Base-by-base conservation (phyloP, 2,888 invertebrate species). In the Tachina lurida region DNA sequence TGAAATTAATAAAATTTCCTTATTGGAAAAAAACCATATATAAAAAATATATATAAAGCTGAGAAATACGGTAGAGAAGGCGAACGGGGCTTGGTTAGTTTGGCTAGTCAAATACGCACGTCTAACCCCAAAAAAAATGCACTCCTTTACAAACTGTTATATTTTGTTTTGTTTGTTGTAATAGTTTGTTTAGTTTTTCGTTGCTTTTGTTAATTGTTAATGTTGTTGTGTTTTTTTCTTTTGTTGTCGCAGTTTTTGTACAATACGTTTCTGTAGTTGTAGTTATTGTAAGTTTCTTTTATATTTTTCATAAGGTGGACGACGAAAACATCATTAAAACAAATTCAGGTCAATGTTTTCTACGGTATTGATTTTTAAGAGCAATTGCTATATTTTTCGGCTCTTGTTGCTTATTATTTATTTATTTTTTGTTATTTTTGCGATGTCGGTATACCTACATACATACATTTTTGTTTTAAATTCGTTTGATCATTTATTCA, bases 301-400 rank as follows among this genome's bases (percentile, higher is more conserved):
- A 60, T 60, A 65, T 78, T 80, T 77, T 82, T 71, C 75, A 82
- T 75, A 79, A 86, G 78, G 85, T 86, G 82, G 82, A 31, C 31
- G 82, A 31, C 31, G 31, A 82, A 86, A 86, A 75, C 78, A 62
- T 70, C 73, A 75, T 82, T 85, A 75, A 77, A 82, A 78, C 60
- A 71, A 84, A 84, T 82, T 71, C 85, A 86, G 85, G 85, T 86
- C 85, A 86, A 86, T 86, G 85, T 86, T 86, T 86, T 86, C 49
- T 75, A 86, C 82, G 85, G 78, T 86, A 86, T 86, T 86, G 85
- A 86, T 86, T 86, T 86, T 86, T 79, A 77, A 79, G 82, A 79
- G 85, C 75, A 82, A 82, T 60, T 82, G 68, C 7, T 58, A 78
- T 56, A 63, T 71, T 62, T 65, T 12, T 19, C 5, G 10, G 58